phyloP scores from a whole-genome alignment of 2,113 vertebrate species.

The Periophthalmus modestus region DNA sequence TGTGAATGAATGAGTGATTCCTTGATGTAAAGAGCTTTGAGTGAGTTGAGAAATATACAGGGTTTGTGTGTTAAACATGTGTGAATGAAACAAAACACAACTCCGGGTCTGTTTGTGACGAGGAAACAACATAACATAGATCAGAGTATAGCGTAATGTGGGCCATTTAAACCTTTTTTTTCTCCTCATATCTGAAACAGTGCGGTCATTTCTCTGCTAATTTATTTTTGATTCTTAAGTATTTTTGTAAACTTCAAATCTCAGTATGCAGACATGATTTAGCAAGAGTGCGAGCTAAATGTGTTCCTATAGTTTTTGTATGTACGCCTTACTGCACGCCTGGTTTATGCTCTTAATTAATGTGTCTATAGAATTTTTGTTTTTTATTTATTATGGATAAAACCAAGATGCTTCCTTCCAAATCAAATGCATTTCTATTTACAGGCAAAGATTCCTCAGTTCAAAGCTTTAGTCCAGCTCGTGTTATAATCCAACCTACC shows the following conservation, averaged over 20 bases:
- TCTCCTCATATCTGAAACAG: neutral
- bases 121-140: too few relatives aligned
- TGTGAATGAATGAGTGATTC: too few relatives aligned
- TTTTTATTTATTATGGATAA: slow-evolving; percentile 28
- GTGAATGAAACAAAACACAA: too few relatives aligned
- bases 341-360: neutral
- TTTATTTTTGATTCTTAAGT: neutral
- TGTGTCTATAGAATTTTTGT: slow-evolving; percentile 5
- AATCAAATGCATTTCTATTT: slow-evolving; percentile 17
- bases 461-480: slow-evolving; percentile 16
- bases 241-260: neutral
- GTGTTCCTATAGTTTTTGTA: neutral
- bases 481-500: slow-evolving; percentile 23
- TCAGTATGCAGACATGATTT: neutral
- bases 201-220: neutral
- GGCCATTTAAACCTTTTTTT: neutral
- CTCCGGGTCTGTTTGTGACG: too few relatives aligned
- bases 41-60: too few relatives aligned
- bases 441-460: slow-evolving; percentile 3
- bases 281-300: neutral
- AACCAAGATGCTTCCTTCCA: slow-evolving; percentile 33
- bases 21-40: too few relatives aligned
- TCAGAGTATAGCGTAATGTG: too few relatives aligned
- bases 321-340: too few relatives aligned
- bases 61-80: too few relatives aligned